Conservation (phyloP, 2,888 invertebrate species). For the Orthosia gothica region DNA sequence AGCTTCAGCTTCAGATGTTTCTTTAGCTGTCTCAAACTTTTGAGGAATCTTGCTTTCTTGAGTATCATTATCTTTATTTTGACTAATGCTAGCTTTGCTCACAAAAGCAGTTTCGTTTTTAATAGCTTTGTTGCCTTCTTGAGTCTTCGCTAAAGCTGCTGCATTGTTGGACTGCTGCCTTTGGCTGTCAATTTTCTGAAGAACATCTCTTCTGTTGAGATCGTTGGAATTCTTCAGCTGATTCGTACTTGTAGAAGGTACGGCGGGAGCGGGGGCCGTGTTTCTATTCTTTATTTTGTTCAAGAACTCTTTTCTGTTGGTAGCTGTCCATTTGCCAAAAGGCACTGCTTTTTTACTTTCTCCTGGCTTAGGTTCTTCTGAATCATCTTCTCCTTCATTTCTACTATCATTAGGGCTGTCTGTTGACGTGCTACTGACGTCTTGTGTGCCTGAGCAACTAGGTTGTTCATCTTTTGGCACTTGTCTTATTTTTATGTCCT, state of each 20-base stretch:
- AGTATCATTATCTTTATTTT: slow-evolving; percentile 58
- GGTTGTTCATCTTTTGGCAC: slow-evolving; percentile 58
- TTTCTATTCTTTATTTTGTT: slow-evolving; percentile 86
- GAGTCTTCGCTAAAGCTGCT: slow-evolving; percentile 75
- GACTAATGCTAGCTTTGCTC: slow-evolving; percentile 73
- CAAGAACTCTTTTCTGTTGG: slow-evolving; percentile 86
- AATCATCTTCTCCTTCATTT: slow-evolving; percentile 51
- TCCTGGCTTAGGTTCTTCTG: slow-evolving; percentile 72
- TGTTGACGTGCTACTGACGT: slow-evolving; percentile 49
- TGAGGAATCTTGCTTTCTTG: slow-evolving; percentile 65
- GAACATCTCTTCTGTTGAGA: slow-evolving; percentile 86
- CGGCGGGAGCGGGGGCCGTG: slow-evolving; percentile 60
- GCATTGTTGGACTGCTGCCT: slow-evolving; percentile 81
- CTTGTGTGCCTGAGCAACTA: slow-evolving; percentile 42
- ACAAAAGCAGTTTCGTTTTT: slow-evolving; percentile 83
- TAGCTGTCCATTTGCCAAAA: slow-evolving; percentile 89
- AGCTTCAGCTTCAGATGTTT: slow-evolving; percentile 53
- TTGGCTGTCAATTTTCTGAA: slow-evolving; percentile 87
- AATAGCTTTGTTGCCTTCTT: slow-evolving; percentile 76
- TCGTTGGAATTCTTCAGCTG: slow-evolving; percentile 88
- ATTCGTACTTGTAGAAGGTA: slow-evolving; percentile 81
- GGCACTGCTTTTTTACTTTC: slow-evolving; percentile 86
- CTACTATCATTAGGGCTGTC: slow-evolving; percentile 48
- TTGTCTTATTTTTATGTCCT: slow-evolving; percentile 41
- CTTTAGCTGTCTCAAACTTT: slow-evolving; percentile 60